phyloP scores from a whole-genome alignment of 2,797 vertebrate genomes.

The Rallus crepitans region DNA sequence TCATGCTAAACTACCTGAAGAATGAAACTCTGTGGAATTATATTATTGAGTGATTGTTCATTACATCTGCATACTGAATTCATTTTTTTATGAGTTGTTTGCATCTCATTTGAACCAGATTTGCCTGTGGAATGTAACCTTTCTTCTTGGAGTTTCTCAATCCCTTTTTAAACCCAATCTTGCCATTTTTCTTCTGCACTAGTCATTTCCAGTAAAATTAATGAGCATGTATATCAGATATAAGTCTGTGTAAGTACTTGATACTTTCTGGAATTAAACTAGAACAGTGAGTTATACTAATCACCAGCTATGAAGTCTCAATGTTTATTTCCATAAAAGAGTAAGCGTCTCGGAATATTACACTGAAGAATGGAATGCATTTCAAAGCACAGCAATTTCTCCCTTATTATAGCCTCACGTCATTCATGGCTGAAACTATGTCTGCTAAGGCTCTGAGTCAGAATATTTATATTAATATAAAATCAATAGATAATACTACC shows the following conservation, averaged over 20 bases:
- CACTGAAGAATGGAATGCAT: conserved; percentile 21
- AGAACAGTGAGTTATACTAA: conserved; percentile 19
- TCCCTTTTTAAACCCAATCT: not conserved
- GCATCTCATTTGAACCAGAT: conserved; percentile 19
- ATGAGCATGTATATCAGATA: not conserved
- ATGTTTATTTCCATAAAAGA: conserved; percentile 21
- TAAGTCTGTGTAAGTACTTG: not conserved
- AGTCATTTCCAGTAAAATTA: conserved; percentile 33
- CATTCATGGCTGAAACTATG: not conserved
- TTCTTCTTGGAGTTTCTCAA: conserved; percentile 5
- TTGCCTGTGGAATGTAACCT: conserved; percentile 9
- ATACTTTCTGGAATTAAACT: conserved; percentile 15
- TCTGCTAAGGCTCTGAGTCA: not conserved
- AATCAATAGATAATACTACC: not conserved
- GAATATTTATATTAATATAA: not conserved
- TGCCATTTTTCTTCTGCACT: not conserved
- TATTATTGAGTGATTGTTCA: not conserved
- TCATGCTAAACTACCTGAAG: conserved; percentile 15
- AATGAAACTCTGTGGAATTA: not conserved
- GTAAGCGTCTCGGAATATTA: conserved; percentile 10
- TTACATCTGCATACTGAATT: conserved; percentile 20
- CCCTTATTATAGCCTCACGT: not conserved
- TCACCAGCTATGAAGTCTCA: conserved; percentile 14
- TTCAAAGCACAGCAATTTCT: not conserved
- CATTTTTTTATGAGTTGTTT: not conserved